phyloP scores from a whole-genome alignment of 30 jellyfish, hydroid and myxozoan genomes.

The Morbakka virulenta region DNA sequence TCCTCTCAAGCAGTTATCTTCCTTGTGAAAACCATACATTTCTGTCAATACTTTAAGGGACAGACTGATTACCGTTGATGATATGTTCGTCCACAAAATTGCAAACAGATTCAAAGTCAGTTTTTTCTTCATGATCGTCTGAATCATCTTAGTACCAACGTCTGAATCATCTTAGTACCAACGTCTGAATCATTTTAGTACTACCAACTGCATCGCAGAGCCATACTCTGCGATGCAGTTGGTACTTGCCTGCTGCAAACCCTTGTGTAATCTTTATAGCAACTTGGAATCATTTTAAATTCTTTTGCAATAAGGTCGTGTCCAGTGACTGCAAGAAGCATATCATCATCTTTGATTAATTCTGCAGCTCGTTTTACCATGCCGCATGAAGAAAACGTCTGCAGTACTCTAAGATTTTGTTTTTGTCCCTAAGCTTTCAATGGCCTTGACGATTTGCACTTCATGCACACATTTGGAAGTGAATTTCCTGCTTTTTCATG shows the following conservation, averaged over 20 bases:
- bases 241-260: not conserved
- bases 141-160: no score
- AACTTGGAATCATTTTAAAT: slow-evolving; percentile 9
- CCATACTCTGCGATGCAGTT: no score
- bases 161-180: no score
- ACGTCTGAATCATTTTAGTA: no score
- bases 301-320: slow-evolving; percentile 27
- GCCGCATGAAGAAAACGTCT: not conserved
- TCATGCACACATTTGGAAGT: slow-evolving; percentile 40
- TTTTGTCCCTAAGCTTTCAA: not conserved
- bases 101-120: slow-evolving; percentile 25
- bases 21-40: slow-evolving; percentile 28
- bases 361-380: slow-evolving; percentile 19
- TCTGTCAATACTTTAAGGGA: slow-evolving; percentile 14
- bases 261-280: slow-evolving; percentile 8
- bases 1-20: slow-evolving; percentile 4
- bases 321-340: slow-evolving; percentile 26
- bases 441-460: not conserved
- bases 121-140: no score
- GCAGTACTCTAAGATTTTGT: not conserved
- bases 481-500: not conserved
- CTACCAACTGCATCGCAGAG: no score
- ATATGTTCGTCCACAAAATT: slow-evolving; percentile 11
- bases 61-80: slow-evolving; percentile 21
- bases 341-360: not conserved